These are phyloP conservation scores for Dioctria rufipes DNA, from an alignment of 2,888 invertebrate genomes.

Conservation along the genomic window DNA sequence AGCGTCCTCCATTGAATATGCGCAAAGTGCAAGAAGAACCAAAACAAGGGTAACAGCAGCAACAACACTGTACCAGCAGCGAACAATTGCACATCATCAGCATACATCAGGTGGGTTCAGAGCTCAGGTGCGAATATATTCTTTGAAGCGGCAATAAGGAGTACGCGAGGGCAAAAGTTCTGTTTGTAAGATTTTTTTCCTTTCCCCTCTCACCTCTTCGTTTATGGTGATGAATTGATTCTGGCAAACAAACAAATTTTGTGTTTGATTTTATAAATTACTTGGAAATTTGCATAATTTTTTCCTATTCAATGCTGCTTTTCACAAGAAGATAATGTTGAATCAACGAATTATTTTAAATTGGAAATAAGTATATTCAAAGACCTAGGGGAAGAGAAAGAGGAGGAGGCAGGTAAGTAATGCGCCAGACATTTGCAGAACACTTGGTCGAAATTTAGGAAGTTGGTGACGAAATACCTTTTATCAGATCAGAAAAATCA, in stretches of 20 bases:
- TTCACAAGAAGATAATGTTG: too few species aligned
- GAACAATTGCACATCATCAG: slow-evolving; percentile 53
- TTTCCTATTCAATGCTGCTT: slow-evolving; percentile 23
- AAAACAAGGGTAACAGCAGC: slow-evolving; percentile 44
- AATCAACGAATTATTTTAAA: too few species aligned
- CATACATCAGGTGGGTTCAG: slow-evolving; percentile 51
- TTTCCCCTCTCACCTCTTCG: background rate
- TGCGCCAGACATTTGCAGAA: too few species aligned
- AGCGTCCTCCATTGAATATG: slow-evolving; percentile 39
- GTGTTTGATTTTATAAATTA: slow-evolving; percentile 54
- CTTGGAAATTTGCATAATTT: slow-evolving; percentile 50
- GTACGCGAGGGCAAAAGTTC: slow-evolving; percentile 41
- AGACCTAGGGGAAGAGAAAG: too few species aligned
- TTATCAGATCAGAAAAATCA: too few species aligned
- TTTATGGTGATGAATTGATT: slow-evolving; percentile 48
- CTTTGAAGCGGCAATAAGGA: background rate
- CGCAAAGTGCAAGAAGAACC: slow-evolving; percentile 11
- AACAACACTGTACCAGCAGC: slow-evolving; percentile 24
- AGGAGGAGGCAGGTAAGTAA: too few species aligned
- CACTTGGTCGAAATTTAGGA: too few species aligned
- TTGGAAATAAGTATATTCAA: too few species aligned
- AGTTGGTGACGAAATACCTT: too few species aligned
- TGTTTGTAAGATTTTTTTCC: slow-evolving; percentile 19
- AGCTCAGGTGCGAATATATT: slow-evolving; percentile 44
- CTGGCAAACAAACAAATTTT: slow-evolving; percentile 53